A percentile compares a stretch with the other conserved stretches of the same genome.
These are phyloP conservation scores for Leptopterna dolabrata DNA, from an alignment of 2,888 invertebrate genomes.

Conservation along the genomic window DNA sequence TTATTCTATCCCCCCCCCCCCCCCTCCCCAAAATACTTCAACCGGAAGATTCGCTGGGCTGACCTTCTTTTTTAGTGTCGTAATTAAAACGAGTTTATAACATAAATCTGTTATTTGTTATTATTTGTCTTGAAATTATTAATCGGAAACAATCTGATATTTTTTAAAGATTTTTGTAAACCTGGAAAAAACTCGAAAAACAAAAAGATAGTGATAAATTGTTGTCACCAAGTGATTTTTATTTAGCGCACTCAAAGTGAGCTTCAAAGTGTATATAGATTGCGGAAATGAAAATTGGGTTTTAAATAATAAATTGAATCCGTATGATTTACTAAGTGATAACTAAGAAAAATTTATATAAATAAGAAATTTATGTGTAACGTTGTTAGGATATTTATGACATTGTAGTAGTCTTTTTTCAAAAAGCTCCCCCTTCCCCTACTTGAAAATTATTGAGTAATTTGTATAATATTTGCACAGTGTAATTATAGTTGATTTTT, in stretches of 20 bases:
- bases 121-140: conserved; percentile 27
- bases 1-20: too few species aligned
- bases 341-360: conserved; percentile 34
- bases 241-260: conserved; percentile 61
- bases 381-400: conserved; percentile 23
- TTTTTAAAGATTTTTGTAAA: not conserved
- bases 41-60: conserved; percentile 28
- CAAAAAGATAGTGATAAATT: conserved; percentile 2
- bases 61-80: not conserved
- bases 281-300: not conserved
- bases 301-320: conserved; percentile 20
- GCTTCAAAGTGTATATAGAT: conserved; percentile 54
- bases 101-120: not conserved
- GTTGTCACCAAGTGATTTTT: conserved; percentile 62
- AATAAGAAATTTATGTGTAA: conserved; percentile 31
- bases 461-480: conserved; percentile 64
- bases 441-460: not conserved
- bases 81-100: not conserved
- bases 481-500: conserved; percentile 59
- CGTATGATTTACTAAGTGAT: not conserved
- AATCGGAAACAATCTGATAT: conserved; percentile 21
- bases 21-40: not conserved
- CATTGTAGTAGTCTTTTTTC: conserved; percentile 15
- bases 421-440: conserved; percentile 22
- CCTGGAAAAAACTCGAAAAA: not conserved